Evolutionary conservation across 2,113 vertebrate species (phyloP), one percentile per base, ranked within the genome.

Genomic region (Lagopus leucura): DNA sequence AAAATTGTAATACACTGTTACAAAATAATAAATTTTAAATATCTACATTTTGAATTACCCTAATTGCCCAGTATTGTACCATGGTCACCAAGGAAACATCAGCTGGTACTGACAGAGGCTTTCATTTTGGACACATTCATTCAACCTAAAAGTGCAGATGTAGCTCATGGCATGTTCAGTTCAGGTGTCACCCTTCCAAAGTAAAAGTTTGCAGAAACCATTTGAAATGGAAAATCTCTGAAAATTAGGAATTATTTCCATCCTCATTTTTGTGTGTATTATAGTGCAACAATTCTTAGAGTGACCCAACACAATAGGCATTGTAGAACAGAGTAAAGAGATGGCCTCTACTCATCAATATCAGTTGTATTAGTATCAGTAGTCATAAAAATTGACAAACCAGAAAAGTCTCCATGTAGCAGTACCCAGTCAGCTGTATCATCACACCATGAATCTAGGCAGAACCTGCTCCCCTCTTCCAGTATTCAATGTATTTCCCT

Each of bases 21-120:
- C 87, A 94, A 94, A 96, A 96, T 90, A 90, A 92, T 93, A 69
- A 92, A 90, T 92, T 86, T 91, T 94, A 86, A 95, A 94, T 88
- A 90, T 88, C 70, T 88, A 43, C 6, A 4, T 78, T 95, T 92
- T 88, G 86, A 66, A 84, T 86, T 93, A 91, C 40, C n/a, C 82
- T 88, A 52, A 52, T 74, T 90, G 69, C 40, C 88, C 85, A 79
- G 8, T 82, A 65, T 48, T 81, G n/a, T 13, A 52, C 80, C 61
- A 82, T 27, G 20, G 58, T 92, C 93, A 84, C 85, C 92, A 94
- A 90, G 92, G 93, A 95, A 94, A 90, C 94, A 54, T 64, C 61
- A 64, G 61, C 25, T 40, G 16, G 19, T 28, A 9, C 16, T 90
- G 69, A 81, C 24, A 81, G 52, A 72, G 30, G 21, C 7, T 78